Evolutionary conservation across 2,113 vertebrate species (phyloP).

Genomic region (Paradisaea rubra): DNA sequence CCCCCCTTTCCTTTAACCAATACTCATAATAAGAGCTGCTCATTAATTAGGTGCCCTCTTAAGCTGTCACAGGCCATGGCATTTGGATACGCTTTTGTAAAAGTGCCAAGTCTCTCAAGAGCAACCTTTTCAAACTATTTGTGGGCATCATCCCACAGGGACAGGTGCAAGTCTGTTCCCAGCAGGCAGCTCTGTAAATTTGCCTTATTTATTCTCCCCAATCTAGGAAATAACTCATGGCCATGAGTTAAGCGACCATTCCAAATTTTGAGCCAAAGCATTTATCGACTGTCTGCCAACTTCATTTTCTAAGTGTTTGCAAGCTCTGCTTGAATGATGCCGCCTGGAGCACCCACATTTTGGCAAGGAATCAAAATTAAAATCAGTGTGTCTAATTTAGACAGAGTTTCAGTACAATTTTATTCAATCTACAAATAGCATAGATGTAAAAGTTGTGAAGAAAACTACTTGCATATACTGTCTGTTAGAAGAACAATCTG

Average conservation of each 20-base stretch:
- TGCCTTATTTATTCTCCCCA: conserved; percentile 39
- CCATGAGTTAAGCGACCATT: background rate
- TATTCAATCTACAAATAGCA: background rate
- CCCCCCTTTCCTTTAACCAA: background rate
- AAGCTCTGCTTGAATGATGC: background rate
- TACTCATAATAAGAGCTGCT: background rate
- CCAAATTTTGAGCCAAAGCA: background rate
- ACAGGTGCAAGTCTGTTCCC: conserved; percentile 46
- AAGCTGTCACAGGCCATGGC: conserved; percentile 20
- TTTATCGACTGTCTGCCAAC: background rate
- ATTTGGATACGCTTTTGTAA: conserved; percentile 7
- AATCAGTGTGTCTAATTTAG: background rate
- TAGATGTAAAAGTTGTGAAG: background rate
- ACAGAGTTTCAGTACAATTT: background rate
- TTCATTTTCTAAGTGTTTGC: background rate
- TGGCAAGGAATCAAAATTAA: background rate
- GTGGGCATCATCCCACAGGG: conserved; percentile 49
- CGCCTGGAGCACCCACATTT: background rate
- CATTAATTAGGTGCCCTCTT: conserved; percentile 50
- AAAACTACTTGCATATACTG: background rate
- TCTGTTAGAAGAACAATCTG: background rate
- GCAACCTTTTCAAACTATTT: conserved; percentile 47
- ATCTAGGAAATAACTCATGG: conserved; percentile 23
- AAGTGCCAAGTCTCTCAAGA: conserved; percentile 39
- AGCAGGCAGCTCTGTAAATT: conserved; percentile 37